Evolutionary conservation across 2,797 vertebrate species (phyloP).

Genomic region (Anisognathus igniventris): DNA sequence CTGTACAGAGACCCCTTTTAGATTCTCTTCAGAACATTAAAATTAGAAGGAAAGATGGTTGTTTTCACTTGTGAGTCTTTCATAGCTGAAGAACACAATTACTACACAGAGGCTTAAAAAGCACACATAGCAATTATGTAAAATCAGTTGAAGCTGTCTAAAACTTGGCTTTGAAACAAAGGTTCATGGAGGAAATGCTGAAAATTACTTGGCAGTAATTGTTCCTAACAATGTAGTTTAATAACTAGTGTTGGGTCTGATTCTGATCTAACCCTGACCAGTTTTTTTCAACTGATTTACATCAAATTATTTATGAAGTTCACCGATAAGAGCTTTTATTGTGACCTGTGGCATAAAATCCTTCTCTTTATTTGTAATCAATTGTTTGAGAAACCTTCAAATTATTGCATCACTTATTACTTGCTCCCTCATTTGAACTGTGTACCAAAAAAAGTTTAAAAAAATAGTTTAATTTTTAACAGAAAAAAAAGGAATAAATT

Average conservation of each 20-base stretch:
- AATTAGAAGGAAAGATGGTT: background rate
- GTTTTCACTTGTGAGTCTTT: background rate
- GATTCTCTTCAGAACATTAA: background rate
- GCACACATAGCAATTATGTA: background rate
- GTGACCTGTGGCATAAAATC: background rate
- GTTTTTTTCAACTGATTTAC: background rate
- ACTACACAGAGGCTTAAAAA: background rate
- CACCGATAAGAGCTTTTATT: background rate
- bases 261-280: background rate
- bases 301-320: background rate
- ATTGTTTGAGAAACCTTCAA: background rate
- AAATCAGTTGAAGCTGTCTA: background rate
- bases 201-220: slow-evolving; percentile 19
- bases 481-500: background rate
- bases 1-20: background rate
- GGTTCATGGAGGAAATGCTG: background rate
- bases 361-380: background rate
- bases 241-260: background rate
- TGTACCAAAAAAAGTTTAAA: background rate
- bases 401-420: background rate
- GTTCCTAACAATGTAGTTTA: slow-evolving; percentile 7
- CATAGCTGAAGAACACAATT: background rate
- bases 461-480: background rate
- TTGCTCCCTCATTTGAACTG: background rate
- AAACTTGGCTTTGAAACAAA: slow-evolving; percentile 53